Percentiles rank a stretch among this genome's conserved stretches.
phyloP scores from a whole-genome alignment of 1,140 invertebrate species.

The Pseudobourletiella spinata region DNA sequence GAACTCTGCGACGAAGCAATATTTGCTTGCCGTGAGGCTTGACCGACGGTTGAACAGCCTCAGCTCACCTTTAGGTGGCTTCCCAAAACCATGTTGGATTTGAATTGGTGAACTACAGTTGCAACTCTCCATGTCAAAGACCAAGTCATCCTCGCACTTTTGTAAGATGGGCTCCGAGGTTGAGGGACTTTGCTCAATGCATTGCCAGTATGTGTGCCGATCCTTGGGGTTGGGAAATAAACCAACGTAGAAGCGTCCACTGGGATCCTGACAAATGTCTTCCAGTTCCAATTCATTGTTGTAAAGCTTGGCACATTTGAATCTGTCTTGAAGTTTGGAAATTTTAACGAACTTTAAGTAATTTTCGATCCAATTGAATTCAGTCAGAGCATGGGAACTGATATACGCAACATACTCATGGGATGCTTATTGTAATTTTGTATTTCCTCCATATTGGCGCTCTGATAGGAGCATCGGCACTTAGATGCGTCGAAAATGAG shows the following conservation, averaged over 20 bases:
- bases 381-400: neutral
- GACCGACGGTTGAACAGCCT: too few species aligned
- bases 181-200: neutral
- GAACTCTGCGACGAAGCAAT: too few species aligned
- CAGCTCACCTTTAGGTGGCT: too few species aligned
- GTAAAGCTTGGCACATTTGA: neutral
- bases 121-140: too few species aligned
- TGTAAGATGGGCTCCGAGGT: neutral
- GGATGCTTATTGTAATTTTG: neutral
- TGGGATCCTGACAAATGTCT: neutral
- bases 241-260: neutral
- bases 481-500: neutral
- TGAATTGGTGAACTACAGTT: too few species aligned
- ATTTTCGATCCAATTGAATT: neutral
- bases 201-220: neutral
- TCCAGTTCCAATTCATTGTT: neutral
- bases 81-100: too few species aligned
- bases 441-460: neutral
- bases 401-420: neutral
- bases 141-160: too few species aligned
- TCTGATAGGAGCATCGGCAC: neutral
- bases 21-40: too few species aligned
- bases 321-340: neutral
- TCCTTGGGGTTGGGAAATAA: neutral
- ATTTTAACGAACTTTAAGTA: neutral